These are phyloP conservation scores for Todiramphus chloris DNA, from an alignment of 2,113 vertebrate genomes.

Conservation along the genomic window DNA sequence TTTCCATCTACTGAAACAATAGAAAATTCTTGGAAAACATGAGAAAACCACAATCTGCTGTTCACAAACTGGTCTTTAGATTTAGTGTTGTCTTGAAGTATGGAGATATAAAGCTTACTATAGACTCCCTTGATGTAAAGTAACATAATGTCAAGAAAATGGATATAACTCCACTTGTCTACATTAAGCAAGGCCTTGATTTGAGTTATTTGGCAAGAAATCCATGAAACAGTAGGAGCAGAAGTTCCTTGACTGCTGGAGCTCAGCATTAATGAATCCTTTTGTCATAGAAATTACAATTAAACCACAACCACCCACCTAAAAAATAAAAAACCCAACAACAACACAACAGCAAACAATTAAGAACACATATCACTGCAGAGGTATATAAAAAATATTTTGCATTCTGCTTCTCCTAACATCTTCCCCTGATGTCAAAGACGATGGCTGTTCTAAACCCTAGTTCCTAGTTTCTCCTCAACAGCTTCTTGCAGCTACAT, in stretches of 20 bases:
- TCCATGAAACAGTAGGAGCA: not conserved
- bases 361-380: not conserved
- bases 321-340: not conserved
- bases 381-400: not conserved
- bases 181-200: not conserved
- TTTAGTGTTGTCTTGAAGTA: not conserved
- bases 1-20: not conserved
- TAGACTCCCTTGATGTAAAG: not conserved
- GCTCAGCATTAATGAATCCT: not conserved
- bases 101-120: not conserved
- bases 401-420: not conserved
- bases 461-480: not conserved
- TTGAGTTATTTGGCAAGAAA: not conserved
- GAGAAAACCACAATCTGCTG: not conserved
- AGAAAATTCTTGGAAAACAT: not conserved
- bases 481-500: not conserved
- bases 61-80: not conserved
- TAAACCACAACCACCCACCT: not conserved
- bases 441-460: not conserved
- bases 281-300: not conserved
- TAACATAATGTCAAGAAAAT: not conserved
- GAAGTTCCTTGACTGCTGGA: not conserved
- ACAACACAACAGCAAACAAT: not conserved
- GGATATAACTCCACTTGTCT: not conserved
- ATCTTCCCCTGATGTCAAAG: not conserved